Conservation (phyloP, 1,140 invertebrate species). For the Phymastichus coffea region DNA sequence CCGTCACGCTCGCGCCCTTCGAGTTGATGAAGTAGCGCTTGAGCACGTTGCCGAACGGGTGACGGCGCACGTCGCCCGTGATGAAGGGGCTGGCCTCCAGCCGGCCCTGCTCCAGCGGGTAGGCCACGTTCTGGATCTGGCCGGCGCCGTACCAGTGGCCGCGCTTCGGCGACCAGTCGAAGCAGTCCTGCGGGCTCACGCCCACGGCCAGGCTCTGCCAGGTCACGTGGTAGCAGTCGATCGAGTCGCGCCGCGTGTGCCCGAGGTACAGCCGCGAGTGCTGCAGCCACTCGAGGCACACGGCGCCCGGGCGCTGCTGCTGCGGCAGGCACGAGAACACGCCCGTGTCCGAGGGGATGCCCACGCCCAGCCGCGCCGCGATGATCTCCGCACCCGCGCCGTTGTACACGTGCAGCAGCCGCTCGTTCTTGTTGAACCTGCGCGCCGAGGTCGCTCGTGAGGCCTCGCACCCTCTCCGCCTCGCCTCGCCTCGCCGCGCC, state of each 20-base stretch:
- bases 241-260: conserved; percentile 58
- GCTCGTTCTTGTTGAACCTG: conserved; percentile 76
- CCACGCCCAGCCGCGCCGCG: conserved; percentile 67
- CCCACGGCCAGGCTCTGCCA: conserved; percentile 72
- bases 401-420: conserved; percentile 73
- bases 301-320: conserved; percentile 58
- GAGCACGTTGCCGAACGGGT: conserved; percentile 79
- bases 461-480: too few relatives aligned
- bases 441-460: background rate
- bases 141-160: conserved; percentile 83
- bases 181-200: conserved; percentile 77
- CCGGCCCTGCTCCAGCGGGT: conserved; percentile 73
- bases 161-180: conserved; percentile 67
- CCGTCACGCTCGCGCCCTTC: conserved; percentile 75
- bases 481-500: background rate
- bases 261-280: conserved; percentile 72
- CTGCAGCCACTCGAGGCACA: conserved; percentile 81
- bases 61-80: conserved; percentile 74
- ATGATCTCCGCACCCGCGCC: conserved; percentile 71
- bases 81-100: conserved; percentile 77
- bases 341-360: conserved; percentile 52
- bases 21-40: conserved; percentile 83
- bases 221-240: conserved; percentile 76
- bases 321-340: conserved; percentile 72
- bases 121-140: conserved; percentile 71